Evolutionary conservation across 2,888 invertebrate genomes (phyloP).

Genomic region (Ophonus ardosiacus): DNA sequence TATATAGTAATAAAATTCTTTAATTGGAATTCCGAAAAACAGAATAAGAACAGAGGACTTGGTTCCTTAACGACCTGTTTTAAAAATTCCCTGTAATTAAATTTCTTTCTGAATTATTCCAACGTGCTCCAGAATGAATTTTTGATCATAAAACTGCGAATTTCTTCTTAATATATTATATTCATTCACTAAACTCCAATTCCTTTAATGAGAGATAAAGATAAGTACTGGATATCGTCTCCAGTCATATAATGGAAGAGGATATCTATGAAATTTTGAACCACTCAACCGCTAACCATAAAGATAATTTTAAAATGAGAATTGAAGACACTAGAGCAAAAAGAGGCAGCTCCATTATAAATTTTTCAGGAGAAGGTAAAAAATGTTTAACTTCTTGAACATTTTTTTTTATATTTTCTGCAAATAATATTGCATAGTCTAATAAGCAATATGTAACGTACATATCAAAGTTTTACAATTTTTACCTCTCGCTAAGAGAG

Average conservation of each 20-base stretch:
- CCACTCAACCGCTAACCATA: not conserved
- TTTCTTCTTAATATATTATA: conserved; percentile 2
- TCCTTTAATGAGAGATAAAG: not conserved
- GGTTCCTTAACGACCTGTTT: conserved; percentile 40
- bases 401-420: too few relatives aligned
- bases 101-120: conserved; percentile 48
- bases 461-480: too few relatives aligned
- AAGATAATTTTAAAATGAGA: not conserved
- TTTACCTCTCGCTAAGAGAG: too few relatives aligned
- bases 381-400: too few relatives aligned
- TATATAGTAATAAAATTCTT: conserved; percentile 73
- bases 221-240: not conserved
- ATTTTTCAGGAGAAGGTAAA: too few relatives aligned
- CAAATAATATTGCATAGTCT: too few relatives aligned
- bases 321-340: too few relatives aligned
- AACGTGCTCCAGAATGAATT: conserved; percentile 30
- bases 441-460: too few relatives aligned
- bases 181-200: not conserved
- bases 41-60: conserved; percentile 52
- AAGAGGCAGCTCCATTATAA: too few relatives aligned
- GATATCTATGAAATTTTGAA: not conserved
- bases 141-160: not conserved
- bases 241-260: not conserved
- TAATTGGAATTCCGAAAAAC: conserved; percentile 69
- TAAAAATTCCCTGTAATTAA: conserved; percentile 46